Base-by-base conservation (phyloP, 1,140 invertebrate species). In the Magallana ariakensis region DNA sequence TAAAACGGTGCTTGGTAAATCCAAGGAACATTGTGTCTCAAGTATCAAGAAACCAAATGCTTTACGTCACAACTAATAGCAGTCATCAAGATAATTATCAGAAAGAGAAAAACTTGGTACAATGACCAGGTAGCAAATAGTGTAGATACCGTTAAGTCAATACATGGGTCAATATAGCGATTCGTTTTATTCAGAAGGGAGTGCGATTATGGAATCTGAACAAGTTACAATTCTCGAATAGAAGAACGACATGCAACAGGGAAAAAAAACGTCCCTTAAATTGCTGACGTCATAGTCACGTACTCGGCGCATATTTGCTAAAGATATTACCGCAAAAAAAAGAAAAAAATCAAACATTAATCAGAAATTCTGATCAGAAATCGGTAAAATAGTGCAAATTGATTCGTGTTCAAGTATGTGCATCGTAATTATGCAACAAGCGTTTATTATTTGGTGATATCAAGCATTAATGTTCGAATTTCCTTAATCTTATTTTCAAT, bases 181-280 rank as follows among this genome's bases (percentile, higher is more conserved):
- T 75, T 75, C 66, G 22, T 75, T 75, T 70, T 26, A 75, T 75
- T 22, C 66, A 75, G 10, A 26, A 33, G 66, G 22, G 66, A 75
- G 22, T 13, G 19, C 66, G 66, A 75, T 75, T 75, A 75, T 75
- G 66, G 66, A 75, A 75, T 75, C 66, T 75, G 66, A 75, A 75
- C 66, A 75, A 26, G 26, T 75, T 75, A 19, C 66, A 75, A 10
- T 75, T 19, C 66, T 33, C 19, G 26, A 75, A 75, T 26, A 75
- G 66, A 75, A 75, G 66, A 26, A 19, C 22, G 33, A 75, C 66
- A 75, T 75, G 66, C 66, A 75, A 75, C 13, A 19, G 33, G 22
- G 33, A 75, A 26, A 26, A 75, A 19, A 26, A 75, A 19, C 22
- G 22, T 11, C 22, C 22, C 22, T 19, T 26, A 33, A 22, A 75